Percentiles rank a stretch among this genome's conserved stretches.
phyloP scores from a whole-genome alignment of 1,140 invertebrate genomes.

The Pachypeltis micranthus region DNA sequence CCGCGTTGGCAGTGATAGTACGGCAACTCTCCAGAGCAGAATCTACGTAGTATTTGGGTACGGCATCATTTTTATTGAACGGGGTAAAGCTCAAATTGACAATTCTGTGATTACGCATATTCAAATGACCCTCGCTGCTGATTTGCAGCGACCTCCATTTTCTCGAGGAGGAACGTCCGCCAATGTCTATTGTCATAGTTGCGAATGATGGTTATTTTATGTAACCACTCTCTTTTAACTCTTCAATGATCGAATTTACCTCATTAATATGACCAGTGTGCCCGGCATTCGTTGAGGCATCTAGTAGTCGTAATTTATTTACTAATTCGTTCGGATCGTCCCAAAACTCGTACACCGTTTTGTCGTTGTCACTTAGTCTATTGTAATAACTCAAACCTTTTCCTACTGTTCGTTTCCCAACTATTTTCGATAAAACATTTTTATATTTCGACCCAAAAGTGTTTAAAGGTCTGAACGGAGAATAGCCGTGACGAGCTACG shows the following conservation, averaged over 20 bases:
- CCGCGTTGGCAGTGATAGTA: background rate
- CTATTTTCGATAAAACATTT: background rate
- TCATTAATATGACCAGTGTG: background rate
- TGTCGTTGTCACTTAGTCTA: background rate
- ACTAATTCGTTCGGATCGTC: background rate
- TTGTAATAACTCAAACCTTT: background rate
- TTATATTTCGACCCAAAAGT: background rate
- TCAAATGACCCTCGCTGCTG: background rate
- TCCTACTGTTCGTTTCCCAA: background rate
- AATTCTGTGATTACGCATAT: background rate
- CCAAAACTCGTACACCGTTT: background rate
- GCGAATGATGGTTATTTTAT: background rate
- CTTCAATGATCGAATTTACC: conserved; percentile 15
- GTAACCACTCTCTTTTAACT: background rate
- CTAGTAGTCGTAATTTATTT: conserved; percentile 1
- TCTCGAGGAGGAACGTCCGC: background rate
- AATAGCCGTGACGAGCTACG: background rate
- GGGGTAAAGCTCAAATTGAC: background rate
- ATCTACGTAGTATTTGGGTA: background rate
- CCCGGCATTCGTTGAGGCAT: background rate
- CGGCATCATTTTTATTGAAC: background rate
- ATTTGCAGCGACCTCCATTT: background rate
- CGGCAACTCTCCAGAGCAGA: background rate
- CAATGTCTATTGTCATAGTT: background rate
- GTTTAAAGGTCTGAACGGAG: background rate